These are phyloP conservation scores for Ptilonorhynchus violaceus DNA, from an alignment of 2,113 vertebrate genomes.

Conservation along the genomic window DNA sequence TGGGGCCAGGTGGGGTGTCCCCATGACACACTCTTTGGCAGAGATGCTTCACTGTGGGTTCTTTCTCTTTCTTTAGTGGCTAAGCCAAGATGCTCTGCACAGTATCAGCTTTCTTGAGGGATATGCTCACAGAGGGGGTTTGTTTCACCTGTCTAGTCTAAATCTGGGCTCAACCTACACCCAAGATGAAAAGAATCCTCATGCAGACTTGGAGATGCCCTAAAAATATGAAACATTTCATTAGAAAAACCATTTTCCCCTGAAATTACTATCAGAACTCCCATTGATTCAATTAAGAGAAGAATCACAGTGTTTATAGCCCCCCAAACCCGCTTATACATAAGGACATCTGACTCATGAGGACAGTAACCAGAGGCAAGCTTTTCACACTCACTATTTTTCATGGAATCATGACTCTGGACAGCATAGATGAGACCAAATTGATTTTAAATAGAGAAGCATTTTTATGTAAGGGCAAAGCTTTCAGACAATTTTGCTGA, in stretches of 20 bases:
- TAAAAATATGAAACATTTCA: background rate
- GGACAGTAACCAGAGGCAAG: background rate
- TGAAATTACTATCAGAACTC: background rate
- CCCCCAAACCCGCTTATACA: background rate
- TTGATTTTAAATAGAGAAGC: background rate
- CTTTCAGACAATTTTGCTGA: background rate
- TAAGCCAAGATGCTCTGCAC: background rate
- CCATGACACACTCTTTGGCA: background rate
- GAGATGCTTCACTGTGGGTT: background rate
- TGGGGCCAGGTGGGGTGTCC: too few relatives aligned
- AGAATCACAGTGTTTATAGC: background rate
- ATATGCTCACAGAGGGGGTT: background rate
- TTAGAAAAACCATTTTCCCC: background rate
- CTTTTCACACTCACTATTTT: background rate
- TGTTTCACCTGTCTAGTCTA: background rate
- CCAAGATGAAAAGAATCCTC: background rate
- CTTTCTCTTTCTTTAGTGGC: background rate
- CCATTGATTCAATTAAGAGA: background rate
- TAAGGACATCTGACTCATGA: background rate
- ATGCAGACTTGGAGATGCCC: background rate
- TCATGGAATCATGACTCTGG: background rate
- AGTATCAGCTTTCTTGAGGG: background rate
- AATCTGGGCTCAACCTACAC: background rate
- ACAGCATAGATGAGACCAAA: background rate
- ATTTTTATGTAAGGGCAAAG: background rate